These are phyloP conservation scores for Eristalinus aeneus DNA, from an alignment of 2,888 invertebrate genomes.

Conservation along the genomic window DNA sequence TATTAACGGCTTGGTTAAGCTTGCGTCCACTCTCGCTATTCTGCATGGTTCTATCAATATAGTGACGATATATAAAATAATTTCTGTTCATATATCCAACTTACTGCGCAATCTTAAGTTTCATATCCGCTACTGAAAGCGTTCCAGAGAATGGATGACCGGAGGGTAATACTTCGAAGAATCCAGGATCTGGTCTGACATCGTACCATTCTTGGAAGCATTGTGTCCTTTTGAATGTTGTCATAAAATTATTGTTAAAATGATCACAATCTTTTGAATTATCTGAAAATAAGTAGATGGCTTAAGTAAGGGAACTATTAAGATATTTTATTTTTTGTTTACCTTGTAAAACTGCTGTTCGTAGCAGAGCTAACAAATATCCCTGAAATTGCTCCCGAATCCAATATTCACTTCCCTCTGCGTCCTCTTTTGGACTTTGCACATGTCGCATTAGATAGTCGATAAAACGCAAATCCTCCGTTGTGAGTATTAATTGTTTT, in stretches of 20 bases:
- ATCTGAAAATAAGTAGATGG: conserved; percentile 18
- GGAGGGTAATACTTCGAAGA: conserved; percentile 86
- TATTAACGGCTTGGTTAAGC: conserved; percentile 94
- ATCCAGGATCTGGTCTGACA: conserved; percentile 84
- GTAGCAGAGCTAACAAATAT: conserved; percentile 90
- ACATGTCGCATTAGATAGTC: conserved; percentile 93
- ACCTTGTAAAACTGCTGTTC: conserved; percentile 90
- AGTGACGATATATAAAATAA: conserved; percentile 70
- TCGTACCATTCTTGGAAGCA: conserved; percentile 93
- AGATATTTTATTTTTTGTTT: conserved; percentile 54
- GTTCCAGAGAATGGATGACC: conserved; percentile 98
- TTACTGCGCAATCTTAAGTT: conserved; percentile 94
- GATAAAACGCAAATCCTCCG: conserved; percentile 97
- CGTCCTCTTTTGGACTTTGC: conserved; percentile 85
- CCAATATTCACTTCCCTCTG: conserved; percentile 98
- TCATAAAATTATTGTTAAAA: conserved; percentile 92
- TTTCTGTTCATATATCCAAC: conserved; percentile 76
- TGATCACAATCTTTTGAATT: conserved; percentile 89
- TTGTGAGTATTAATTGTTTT: conserved; percentile 92
- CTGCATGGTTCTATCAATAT: conserved; percentile 96
- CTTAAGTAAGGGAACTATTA: too few species aligned
- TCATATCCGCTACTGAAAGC: conserved; percentile 96
- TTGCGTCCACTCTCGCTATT: conserved; percentile 96
- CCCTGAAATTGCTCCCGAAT: conserved; percentile 95
- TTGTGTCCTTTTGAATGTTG: conserved; percentile 92